Conservation (phyloP, 1,140 invertebrate species). For the Trissolcus basalis region DNA sequence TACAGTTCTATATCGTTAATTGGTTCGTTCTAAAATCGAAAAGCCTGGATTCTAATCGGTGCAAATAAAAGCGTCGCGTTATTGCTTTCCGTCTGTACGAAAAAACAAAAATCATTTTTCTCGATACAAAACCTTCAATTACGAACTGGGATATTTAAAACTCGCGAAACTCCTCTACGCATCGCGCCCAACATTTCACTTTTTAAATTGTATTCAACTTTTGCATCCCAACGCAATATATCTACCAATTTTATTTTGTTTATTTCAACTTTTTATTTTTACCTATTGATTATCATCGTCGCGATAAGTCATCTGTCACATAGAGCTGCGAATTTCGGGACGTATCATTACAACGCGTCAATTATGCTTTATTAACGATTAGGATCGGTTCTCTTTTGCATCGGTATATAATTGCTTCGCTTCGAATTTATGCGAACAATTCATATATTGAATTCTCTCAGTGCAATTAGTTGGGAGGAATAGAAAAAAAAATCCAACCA, state of each 20-base stretch:
- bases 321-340: constrained; percentile 11
- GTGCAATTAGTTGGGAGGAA: neutral
- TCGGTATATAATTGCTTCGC: constrained; percentile 10
- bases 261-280: neutral
- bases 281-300: neutral
- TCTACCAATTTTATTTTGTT: constrained; percentile 11
- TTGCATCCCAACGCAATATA: neutral
- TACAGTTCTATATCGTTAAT: constrained; percentile 26
- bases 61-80: constrained; percentile 18
- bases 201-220: constrained; percentile 15
- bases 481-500: neutral
- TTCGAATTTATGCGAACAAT: constrained; percentile 15
- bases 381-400: constrained; percentile 1
- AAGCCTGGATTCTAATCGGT: constrained; percentile 13
- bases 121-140: constrained; percentile 23
- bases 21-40: constrained; percentile 21
- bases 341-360: constrained; percentile 16
- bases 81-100: constrained; percentile 14
- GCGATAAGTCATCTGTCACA: neutral
- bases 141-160: constrained; percentile 3
- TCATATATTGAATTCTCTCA: constrained; percentile 6
- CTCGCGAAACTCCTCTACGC: neutral
- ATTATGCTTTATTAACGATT: constrained; percentile 31
- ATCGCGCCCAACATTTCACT: neutral
- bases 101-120: constrained; percentile 7